These are phyloP conservation scores for Engraulis encrasicolus DNA, from an alignment of 2,113 vertebrate species.

Conservation along the genomic window DNA sequence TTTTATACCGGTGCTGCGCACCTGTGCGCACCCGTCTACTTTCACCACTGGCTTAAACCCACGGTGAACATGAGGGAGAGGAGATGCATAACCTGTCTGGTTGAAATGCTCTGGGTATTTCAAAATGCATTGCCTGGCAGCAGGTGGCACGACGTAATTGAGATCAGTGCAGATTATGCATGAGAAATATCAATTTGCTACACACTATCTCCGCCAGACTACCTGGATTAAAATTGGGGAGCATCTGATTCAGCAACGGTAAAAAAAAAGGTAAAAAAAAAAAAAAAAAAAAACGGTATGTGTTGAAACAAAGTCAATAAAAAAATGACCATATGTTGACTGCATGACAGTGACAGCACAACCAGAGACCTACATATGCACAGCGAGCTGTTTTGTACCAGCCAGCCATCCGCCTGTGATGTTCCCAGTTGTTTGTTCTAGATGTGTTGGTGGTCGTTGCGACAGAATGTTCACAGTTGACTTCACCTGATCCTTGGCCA, in stretches of 20 bases:
- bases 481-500: not conserved
- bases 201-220: not conserved
- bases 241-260: not conserved
- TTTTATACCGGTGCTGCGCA: no score
- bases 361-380: not conserved
- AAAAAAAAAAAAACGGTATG: no score
- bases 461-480: not conserved
- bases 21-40: no score
- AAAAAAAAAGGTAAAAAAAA: not conserved
- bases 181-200: conserved; percentile 39
- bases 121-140: conserved; percentile 45
- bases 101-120: conserved; percentile 49
- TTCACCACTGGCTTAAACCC: no score
- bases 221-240: conserved; percentile 13
- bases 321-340: not conserved
- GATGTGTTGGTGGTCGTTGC: not conserved
- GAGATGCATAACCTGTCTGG: conserved; percentile 17
- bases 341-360: no score
- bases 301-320: not conserved
- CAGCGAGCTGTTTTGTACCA: not conserved
- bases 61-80: no score
- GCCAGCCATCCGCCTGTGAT: not conserved
- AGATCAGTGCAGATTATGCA: conserved; percentile 40
- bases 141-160: conserved; percentile 30
- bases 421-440: not conserved